Percentiles rank a stretch among this genome's conserved stretches.
These are phyloP conservation scores for Pogonocichla stellata DNA, from an alignment of 2,113 vertebrate genomes.

Conservation along the genomic window DNA sequence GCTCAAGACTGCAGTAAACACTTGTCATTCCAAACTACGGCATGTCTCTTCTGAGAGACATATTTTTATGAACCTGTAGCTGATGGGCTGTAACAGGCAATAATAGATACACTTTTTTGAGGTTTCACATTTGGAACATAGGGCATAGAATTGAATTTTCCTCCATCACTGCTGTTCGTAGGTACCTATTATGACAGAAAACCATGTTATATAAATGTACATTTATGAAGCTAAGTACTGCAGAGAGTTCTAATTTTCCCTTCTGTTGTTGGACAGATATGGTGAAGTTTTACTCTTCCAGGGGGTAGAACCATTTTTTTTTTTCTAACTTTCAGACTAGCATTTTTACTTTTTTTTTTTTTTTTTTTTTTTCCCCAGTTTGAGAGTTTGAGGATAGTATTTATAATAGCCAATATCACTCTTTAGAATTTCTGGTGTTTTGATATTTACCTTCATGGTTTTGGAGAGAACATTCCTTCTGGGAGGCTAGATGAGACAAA, in stretches of 20 bases:
- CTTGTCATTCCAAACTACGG: neutral
- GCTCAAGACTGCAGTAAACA: conserved; percentile 4
- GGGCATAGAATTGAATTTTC: neutral
- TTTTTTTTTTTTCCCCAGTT: no score
- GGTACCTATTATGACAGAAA: neutral
- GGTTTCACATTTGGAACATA: neutral
- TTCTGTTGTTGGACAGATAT: neutral
- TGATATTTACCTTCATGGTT: neutral
- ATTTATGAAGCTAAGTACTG: neutral
- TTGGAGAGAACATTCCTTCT: neutral
- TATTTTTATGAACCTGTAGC: neutral
- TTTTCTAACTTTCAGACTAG: neutral
- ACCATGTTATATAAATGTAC: neutral
- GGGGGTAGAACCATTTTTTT: neutral
- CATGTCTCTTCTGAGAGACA: neutral
- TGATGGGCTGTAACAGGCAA: neutral
- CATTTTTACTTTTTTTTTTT: neutral
- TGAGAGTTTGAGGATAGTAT: neutral
- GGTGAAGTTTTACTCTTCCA: neutral
- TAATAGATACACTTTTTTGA: neutral
- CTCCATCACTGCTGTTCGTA: neutral
- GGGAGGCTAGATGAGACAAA: neutral
- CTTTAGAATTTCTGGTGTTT: neutral
- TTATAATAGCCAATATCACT: rapidly evolving
- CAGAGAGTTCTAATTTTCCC: neutral